Evolutionary conservation across 2,888 invertebrate genomes (phyloP).

Genomic region (Tenthredo livida): DNA sequence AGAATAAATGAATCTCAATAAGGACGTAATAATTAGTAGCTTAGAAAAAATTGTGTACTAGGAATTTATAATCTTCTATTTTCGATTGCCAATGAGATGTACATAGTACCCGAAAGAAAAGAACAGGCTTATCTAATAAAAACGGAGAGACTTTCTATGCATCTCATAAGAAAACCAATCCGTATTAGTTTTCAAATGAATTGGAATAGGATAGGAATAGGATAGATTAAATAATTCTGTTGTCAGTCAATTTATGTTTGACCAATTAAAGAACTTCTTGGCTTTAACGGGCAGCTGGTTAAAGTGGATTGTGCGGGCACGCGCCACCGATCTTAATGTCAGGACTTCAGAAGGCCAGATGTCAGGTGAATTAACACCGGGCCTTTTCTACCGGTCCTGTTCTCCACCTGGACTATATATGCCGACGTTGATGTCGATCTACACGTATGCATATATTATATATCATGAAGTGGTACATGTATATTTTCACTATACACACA

Average conservation of each 20-base stretch:
- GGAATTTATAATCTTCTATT: not conserved
- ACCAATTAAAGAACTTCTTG: constrained; percentile 40
- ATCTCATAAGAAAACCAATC: not conserved
- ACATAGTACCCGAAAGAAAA: too few species aligned
- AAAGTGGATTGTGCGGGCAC: constrained; percentile 64
- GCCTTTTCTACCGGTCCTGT: constrained; percentile 56
- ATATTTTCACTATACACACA: not conserved
- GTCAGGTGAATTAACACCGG: constrained; percentile 70
- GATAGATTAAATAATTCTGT: not conserved
- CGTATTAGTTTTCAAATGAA: not conserved
- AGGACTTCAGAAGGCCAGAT: constrained; percentile 59
- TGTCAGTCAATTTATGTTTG: not conserved
- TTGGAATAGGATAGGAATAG: not conserved
- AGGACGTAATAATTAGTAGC: not conserved
- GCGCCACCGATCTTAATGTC: constrained; percentile 70
- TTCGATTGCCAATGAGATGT: not conserved
- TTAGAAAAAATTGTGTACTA: not conserved
- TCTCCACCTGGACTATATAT: constrained; percentile 46
- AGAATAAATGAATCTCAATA: not conserved
- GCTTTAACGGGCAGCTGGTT: constrained; percentile 42
- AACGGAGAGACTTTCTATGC: not conserved
- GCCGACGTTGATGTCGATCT: constrained; percentile 29
- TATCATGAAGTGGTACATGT: not conserved
- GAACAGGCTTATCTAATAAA: not conserved
- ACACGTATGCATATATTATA: not conserved